These are phyloP conservation scores for Acanthosoma haemorrhoidale DNA, from an alignment of 2,888 invertebrate species.

Conservation along the genomic window DNA sequence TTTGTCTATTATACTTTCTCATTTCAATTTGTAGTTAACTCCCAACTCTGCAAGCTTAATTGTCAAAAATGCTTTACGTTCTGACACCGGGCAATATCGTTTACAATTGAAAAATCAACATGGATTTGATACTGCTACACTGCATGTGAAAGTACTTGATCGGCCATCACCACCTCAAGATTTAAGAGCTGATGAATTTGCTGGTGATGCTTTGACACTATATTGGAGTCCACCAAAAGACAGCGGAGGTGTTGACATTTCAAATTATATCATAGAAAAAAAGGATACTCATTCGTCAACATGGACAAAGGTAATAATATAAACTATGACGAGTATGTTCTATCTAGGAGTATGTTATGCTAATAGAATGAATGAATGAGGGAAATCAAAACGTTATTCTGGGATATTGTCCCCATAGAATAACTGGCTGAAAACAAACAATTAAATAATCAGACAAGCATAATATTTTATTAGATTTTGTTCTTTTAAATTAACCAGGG, in stretches of 20 bases:
- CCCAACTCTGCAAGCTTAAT: constrained; percentile 88
- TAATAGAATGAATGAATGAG: too few species aligned
- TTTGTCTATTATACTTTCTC: neutral
- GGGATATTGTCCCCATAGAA: too few species aligned
- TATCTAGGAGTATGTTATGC: too few species aligned
- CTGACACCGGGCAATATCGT: constrained; percentile 87
- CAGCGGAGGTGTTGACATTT: constrained; percentile 89
- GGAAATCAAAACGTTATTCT: too few species aligned
- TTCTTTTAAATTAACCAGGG: too few species aligned
- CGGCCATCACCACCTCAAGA: constrained; percentile 87
- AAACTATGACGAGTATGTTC: neutral
- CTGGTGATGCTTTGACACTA: constrained; percentile 88
- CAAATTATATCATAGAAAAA: constrained; percentile 95
- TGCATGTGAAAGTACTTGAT: constrained; percentile 92
- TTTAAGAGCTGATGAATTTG: constrained; percentile 87
- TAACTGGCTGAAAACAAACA: too few species aligned
- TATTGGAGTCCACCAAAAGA: constrained; percentile 97
- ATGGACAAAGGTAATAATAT: constrained; percentile 64
- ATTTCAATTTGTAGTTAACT: constrained; percentile 54
- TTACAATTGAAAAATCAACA: constrained; percentile 88
- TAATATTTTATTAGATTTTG: too few species aligned
- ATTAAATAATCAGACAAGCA: too few species aligned
- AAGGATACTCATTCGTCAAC: constrained; percentile 74
- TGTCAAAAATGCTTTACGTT: constrained; percentile 84
- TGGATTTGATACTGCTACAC: constrained; percentile 89